These are phyloP conservation scores for Tigriopus japonicus DNA, from an alignment of 1,140 invertebrate species.

Conservation along the genomic window DNA sequence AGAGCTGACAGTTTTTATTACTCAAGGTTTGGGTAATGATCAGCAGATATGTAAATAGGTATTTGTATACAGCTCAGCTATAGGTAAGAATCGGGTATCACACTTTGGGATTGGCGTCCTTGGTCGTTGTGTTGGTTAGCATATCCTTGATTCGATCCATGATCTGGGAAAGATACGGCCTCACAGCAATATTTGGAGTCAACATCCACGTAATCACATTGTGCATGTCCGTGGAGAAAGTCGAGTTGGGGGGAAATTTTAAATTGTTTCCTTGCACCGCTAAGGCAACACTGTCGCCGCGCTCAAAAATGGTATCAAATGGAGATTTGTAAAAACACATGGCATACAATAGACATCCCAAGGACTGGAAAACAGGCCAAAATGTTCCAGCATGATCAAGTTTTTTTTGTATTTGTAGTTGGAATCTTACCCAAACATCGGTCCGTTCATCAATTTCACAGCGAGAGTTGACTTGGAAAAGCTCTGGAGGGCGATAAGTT, in stretches of 20 bases:
- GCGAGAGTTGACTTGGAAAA: slow-evolving; percentile 64
- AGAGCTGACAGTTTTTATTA: too few relatives aligned
- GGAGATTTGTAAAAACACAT: slow-evolving; percentile 68
- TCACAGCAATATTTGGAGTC: slow-evolving; percentile 49
- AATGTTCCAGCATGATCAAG: slow-evolving; percentile 6
- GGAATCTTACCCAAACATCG: slow-evolving; percentile 56
- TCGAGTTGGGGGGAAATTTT: slow-evolving; percentile 7
- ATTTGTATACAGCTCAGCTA: too few relatives aligned
- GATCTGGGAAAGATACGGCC: slow-evolving; percentile 37
- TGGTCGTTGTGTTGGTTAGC: slow-evolving; percentile 6
- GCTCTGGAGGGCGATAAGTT: slow-evolving; percentile 65
- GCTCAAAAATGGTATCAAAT: slow-evolving; percentile 62
- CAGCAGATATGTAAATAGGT: too few relatives aligned
- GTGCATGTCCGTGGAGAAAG: slow-evolving; percentile 37
- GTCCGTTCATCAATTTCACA: slow-evolving; percentile 60
- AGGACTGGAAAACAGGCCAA: slow-evolving; percentile 39
- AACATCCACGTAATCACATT: slow-evolving; percentile 48
- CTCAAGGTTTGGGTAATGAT: too few relatives aligned
- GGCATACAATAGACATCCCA: slow-evolving; percentile 67
- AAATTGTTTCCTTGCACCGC: slow-evolving; percentile 44
- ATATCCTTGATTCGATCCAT: slow-evolving; percentile 22
- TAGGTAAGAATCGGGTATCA: too few relatives aligned
- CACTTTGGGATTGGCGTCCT: too few relatives aligned
- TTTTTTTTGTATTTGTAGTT: not conserved
- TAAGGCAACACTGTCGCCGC: slow-evolving; percentile 65